These are phyloP conservation scores for Calidris pygmaea DNA, from an alignment of 2,113 vertebrate species.

Conservation along the genomic window DNA sequence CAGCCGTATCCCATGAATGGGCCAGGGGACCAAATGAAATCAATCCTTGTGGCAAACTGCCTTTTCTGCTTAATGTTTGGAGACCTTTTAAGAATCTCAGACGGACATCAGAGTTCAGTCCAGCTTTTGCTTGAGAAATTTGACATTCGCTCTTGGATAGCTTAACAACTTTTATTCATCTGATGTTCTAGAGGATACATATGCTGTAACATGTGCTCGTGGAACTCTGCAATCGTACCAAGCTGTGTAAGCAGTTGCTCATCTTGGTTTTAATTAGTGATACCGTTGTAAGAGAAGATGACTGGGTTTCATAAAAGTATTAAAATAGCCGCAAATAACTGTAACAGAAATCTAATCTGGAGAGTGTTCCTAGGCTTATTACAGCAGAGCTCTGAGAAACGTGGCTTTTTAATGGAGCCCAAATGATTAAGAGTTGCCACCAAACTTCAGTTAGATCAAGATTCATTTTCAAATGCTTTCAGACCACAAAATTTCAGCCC, in stretches of 20 bases:
- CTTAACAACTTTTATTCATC: background rate
- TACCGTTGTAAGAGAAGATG: background rate
- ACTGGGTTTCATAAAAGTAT: background rate
- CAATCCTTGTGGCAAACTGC: background rate
- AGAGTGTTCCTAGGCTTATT: background rate
- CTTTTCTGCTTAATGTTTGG: background rate
- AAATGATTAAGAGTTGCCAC: background rate
- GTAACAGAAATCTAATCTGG: background rate
- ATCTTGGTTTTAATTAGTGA: constrained; percentile 5
- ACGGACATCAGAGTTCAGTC: background rate
- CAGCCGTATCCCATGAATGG: fast-evolving
- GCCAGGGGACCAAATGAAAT: background rate
- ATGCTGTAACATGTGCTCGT: background rate
- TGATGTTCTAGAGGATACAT: background rate
- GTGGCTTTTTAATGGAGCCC: background rate
- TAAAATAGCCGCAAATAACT: background rate
- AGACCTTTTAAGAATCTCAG: background rate
- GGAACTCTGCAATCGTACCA: background rate
- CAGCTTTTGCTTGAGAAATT: background rate
- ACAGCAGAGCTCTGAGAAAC: background rate
- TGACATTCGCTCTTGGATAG: background rate
- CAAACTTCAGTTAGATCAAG: background rate
- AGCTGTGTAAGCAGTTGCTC: background rate
- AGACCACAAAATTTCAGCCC: background rate
- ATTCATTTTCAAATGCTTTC: background rate